Evolutionary conservation across 53 echinoderm and acorn worm species (phyloP).

Genomic region (Zoroaster sp.): DNA sequence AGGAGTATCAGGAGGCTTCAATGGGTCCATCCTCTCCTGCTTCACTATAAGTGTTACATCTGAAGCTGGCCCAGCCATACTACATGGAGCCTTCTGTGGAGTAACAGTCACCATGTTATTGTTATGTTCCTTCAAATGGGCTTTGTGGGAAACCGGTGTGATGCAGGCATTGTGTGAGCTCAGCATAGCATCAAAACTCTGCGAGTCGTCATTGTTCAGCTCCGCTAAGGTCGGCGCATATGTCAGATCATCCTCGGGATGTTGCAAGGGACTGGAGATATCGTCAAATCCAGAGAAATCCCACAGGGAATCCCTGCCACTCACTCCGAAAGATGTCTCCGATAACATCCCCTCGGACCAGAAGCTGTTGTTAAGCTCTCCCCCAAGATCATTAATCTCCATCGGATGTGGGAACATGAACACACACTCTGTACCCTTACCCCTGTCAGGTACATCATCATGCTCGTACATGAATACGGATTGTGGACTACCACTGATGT

Average conservation of each 20-base stretch:
- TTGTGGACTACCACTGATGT: conserved; percentile 66
- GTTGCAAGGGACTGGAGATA: conserved; percentile 67
- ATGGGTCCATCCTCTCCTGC: not conserved
- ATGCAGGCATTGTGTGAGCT: conserved; percentile 26
- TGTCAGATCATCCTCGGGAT: conserved; percentile 62
- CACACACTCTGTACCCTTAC: not conserved
- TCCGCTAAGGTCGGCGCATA: conserved; percentile 87
- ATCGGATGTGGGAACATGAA: conserved; percentile 78
- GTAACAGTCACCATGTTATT: not conserved
- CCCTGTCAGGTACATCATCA: conserved; percentile 35
- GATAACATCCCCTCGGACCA: conserved; percentile 64
- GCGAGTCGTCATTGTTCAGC: conserved; percentile 93
- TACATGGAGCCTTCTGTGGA: not conserved
- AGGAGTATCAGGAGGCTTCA: not conserved
- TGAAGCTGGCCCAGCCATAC: conserved; percentile 27
- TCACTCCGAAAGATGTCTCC: conserved; percentile 70
- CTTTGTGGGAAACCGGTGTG: not conserved
- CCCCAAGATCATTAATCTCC: conserved; percentile 73
- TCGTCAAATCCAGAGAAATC: conserved; percentile 76
- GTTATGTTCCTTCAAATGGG: not conserved
- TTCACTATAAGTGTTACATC: not conserved
- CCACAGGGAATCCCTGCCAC: conserved; percentile 76
- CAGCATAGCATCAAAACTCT: conserved; percentile 62
- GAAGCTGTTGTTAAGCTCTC: conserved; percentile 67
- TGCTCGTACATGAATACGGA: conserved; percentile 86